phyloP scores from a whole-genome alignment of 2,113 vertebrate species.

The Vulpes ferrilata region DNA sequence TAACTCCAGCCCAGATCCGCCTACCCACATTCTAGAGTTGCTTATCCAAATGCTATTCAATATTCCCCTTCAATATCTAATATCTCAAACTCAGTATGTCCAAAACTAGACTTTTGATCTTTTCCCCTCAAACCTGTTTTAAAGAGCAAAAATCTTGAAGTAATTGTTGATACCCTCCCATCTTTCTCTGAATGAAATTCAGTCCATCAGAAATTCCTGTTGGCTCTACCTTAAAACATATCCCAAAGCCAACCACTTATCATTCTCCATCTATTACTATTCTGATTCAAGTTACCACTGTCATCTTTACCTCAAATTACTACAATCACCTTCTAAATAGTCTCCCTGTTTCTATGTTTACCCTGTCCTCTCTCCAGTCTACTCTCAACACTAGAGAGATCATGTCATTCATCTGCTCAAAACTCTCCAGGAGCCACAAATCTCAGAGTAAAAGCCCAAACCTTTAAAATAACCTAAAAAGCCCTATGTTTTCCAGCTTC shows the following conservation, averaged over 20 bases:
- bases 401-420: background rate
- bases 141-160: background rate
- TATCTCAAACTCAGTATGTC: background rate
- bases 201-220: background rate
- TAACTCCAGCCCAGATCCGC: background rate
- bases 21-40: background rate
- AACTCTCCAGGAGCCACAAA: constrained; percentile 8
- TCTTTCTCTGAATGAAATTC: background rate
- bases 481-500: background rate
- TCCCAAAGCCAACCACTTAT: background rate
- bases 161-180: background rate
- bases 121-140: background rate
- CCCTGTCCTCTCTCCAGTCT: background rate
- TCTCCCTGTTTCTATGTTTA: background rate
- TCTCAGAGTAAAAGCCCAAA: constrained; percentile 55
- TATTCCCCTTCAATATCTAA: background rate
- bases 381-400: background rate
- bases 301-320: background rate
- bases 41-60: background rate
- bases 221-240: background rate
- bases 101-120: background rate
- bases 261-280: background rate
- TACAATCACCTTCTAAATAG: background rate
- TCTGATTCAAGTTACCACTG: background rate
- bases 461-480: constrained; percentile 67